phyloP scores from a whole-genome alignment of 2,888 invertebrate genomes.

The Drosophila birchii region DNA sequence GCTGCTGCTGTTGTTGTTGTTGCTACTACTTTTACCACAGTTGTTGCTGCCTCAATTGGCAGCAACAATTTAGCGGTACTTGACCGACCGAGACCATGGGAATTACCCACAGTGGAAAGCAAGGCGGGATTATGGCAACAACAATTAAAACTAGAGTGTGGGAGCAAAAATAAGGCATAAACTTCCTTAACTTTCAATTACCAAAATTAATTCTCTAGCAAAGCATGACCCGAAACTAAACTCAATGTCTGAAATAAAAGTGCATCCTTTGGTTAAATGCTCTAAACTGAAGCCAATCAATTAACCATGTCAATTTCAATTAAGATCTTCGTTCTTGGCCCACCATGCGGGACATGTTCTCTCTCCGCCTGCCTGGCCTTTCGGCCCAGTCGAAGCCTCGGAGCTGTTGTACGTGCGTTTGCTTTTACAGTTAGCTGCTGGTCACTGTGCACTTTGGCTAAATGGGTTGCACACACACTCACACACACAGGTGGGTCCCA shows the following conservation, averaged over 20 bases:
- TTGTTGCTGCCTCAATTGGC: slow-evolving; percentile 57
- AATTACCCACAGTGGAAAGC: slow-evolving; percentile 54
- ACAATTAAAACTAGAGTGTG: not conserved
- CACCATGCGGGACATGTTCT: slow-evolving; percentile 47
- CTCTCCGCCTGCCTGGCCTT: slow-evolving; percentile 24
- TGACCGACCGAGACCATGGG: slow-evolving; percentile 68
- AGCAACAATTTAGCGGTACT: slow-evolving; percentile 77
- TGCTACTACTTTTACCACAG: slow-evolving; percentile 33
- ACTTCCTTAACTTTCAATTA: not conserved
- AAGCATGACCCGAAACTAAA: not conserved
- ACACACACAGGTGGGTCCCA: slow-evolving; percentile 17
- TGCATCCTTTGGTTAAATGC: not conserved
- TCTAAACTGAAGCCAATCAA: slow-evolving; percentile 8
- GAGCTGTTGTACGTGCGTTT: slow-evolving; percentile 68
- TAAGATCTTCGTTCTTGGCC: slow-evolving; percentile 14
- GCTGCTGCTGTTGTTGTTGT: slow-evolving; percentile 18
- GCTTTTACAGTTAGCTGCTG: slow-evolving; percentile 66
- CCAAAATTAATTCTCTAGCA: not conserved
- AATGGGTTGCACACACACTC: slow-evolving; percentile 63
- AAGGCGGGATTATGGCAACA: not conserved
- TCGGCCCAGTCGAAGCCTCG: slow-evolving; percentile 47
- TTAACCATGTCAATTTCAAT: slow-evolving; percentile 23
- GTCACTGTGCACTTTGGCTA: slow-evolving; percentile 62
- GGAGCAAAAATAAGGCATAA: not conserved
- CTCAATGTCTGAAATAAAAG: not conserved